phyloP scores from a whole-genome alignment of 2,113 vertebrate genomes.

The Labeo catla region DNA sequence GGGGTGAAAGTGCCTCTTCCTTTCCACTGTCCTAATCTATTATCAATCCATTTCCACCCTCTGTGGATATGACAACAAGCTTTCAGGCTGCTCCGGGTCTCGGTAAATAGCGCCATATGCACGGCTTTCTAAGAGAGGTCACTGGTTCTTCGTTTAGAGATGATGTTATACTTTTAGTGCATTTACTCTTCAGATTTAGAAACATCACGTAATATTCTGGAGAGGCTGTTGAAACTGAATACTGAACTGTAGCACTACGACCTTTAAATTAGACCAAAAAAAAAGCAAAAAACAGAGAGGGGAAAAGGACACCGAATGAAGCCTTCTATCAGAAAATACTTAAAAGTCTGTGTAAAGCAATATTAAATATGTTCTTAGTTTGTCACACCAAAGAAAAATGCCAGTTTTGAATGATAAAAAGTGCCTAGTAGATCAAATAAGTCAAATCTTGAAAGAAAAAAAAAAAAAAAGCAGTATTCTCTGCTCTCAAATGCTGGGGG shows the following conservation, averaged over 20 bases:
- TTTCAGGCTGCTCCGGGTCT: neutral
- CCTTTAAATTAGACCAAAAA: neutral
- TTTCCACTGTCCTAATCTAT: neutral
- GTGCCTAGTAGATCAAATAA: no score
- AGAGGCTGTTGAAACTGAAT: neutral
- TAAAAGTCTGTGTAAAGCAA: no score
- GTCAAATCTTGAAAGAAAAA: no score
- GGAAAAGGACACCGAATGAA: neutral
- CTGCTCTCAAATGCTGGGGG: no score
- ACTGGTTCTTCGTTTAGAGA: neutral
- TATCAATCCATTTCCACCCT: conserved; percentile 15
- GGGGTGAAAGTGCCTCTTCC: neutral
- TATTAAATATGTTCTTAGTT: no score
- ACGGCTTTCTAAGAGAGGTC: neutral
- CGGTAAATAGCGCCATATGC: neutral
- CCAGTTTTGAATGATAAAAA: no score
- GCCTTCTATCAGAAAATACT: neutral
- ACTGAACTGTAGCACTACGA: neutral
- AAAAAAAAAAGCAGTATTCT: no score
- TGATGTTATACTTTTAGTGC: neutral
- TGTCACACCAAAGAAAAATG: no score
- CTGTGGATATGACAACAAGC: neutral
- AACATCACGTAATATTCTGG: neutral
- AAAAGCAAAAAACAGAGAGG: no score
- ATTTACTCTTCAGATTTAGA: neutral